These are phyloP conservation scores for Cremastobaeus sp. DNA, from an alignment of 2,888 invertebrate genomes.

Conservation along the genomic window DNA sequence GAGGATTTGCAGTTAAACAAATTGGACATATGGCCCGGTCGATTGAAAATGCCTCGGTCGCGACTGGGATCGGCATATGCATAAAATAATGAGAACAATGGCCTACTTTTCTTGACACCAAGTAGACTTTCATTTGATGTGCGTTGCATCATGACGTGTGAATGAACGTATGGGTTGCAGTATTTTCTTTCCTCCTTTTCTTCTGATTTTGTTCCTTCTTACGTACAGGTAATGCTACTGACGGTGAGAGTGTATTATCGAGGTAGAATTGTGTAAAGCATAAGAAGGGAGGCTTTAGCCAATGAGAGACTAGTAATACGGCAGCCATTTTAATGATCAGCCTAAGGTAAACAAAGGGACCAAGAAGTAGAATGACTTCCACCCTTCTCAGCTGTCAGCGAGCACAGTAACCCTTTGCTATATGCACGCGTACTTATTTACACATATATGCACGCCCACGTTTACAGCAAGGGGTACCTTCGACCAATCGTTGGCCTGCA, in stretches of 20 bases:
- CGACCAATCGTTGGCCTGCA: conserved; percentile 74
- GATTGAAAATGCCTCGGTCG: too few species aligned
- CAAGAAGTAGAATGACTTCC: conserved; percentile 63
- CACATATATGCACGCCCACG: conserved; percentile 74
- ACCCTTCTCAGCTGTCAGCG: conserved; percentile 56
- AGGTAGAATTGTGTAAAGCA: conserved; percentile 55
- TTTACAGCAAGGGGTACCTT: conserved; percentile 70
- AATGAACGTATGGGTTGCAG: conserved; percentile 56
- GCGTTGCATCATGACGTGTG: conserved; percentile 53
- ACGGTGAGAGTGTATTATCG: conserved; percentile 68
- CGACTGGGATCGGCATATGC: too few species aligned
- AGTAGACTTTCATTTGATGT: conserved; percentile 56
- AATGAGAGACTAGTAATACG: conserved; percentile 75
- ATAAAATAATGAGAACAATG: conserved; percentile 54
- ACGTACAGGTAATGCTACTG: conserved; percentile 56
- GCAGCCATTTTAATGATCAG: conserved; percentile 79
- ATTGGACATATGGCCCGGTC: too few species aligned
- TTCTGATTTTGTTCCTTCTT: conserved; percentile 42
- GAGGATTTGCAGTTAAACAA: too few species aligned
- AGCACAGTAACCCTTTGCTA: conserved; percentile 56
- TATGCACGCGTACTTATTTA: conserved; percentile 61
- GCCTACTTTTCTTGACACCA: conserved; percentile 55
- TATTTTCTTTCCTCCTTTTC: conserved; percentile 48
- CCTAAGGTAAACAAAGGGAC: conserved; percentile 76
- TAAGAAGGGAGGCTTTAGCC: conserved; percentile 71